Evolutionary conservation across 2,113 vertebrate species (phyloP).

Genomic region (Synchiropus splendidus): DNA sequence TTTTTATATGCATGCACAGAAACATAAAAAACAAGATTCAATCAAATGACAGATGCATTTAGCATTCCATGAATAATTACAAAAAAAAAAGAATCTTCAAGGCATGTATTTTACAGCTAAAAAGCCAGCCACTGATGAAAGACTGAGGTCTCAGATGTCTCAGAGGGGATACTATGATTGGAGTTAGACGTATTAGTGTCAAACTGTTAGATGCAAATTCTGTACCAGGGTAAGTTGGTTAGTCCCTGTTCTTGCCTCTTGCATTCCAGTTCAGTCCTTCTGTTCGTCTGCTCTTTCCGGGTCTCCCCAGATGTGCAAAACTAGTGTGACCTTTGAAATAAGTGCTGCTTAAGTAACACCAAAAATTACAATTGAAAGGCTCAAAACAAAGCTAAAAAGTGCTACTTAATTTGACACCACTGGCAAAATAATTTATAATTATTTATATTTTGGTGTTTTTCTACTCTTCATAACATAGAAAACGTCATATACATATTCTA

Average conservation of each 20-base stretch:
- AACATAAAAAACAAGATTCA: slow-evolving; percentile 26
- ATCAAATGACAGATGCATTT: slow-evolving; percentile 6
- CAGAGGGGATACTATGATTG: slow-evolving; percentile 7
- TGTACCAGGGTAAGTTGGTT: slow-evolving; percentile 3
- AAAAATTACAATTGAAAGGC: no score
- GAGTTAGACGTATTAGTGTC: slow-evolving; percentile 15
- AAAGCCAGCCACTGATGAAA: slow-evolving; percentile 11
- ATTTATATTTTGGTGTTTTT: no score
- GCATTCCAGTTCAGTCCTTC: slow-evolving; percentile 16
- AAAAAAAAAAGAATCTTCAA: background rate
- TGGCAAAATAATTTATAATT: no score
- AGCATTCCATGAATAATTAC: background rate
- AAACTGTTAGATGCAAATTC: slow-evolving; percentile 24
- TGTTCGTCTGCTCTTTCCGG: slow-evolving; percentile 41
- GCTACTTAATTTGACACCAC: background rate
- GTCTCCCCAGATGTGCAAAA: slow-evolving; percentile 31
- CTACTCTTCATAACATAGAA: no score
- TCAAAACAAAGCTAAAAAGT: background rate
- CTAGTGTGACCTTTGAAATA: no score
- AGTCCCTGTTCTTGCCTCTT: slow-evolving; percentile 26
- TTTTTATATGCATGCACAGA: slow-evolving; percentile 38
- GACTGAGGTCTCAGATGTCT: slow-evolving; percentile 13
- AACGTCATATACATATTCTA: no score
- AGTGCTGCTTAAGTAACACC: no score
- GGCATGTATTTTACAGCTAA: background rate